Conservation (phyloP, 35 echinoderm and acorn worm species). For the Holothuria glaberrima region DNA sequence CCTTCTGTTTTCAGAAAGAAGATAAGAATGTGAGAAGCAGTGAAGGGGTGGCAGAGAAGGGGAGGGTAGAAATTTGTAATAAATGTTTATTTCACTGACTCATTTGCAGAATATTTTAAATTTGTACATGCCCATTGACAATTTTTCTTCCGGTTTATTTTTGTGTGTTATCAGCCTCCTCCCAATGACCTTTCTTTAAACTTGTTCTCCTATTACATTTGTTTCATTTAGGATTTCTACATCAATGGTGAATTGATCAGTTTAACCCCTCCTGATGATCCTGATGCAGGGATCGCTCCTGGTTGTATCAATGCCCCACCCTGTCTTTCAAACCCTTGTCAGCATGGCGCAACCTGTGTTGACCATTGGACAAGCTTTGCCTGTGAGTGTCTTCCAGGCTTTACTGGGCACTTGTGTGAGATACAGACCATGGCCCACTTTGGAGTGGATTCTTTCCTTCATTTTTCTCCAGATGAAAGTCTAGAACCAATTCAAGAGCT, state of each 20-base stretch:
- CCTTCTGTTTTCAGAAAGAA: too few relatives aligned
- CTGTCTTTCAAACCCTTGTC: constrained; percentile 75
- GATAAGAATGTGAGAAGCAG: too few relatives aligned
- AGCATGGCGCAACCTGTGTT: constrained; percentile 74
- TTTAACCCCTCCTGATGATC: constrained; percentile 49
- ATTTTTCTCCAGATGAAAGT: constrained; percentile 63
- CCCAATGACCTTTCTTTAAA: background rate
- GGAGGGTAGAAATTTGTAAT: too few relatives aligned
- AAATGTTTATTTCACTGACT: too few relatives aligned
- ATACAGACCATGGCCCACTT: constrained; percentile 91
- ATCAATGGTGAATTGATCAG: constrained; percentile 78
- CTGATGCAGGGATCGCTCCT: constrained; percentile 36
- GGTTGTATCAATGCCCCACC: constrained; percentile 66
- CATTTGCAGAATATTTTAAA: too few relatives aligned
- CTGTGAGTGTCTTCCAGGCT: constrained; percentile 82
- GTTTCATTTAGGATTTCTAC: constrained; percentile 68
- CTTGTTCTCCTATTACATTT: constrained; percentile 32
- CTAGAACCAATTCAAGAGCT: constrained; percentile 29
- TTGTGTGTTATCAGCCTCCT: background rate
- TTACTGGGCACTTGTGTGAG: constrained; percentile 70
- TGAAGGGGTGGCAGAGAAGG: too few relatives aligned
- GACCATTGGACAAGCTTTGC: constrained; percentile 78
- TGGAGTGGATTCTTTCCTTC: constrained; percentile 65
- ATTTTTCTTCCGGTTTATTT: too few relatives aligned
- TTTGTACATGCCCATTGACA: too few relatives aligned